Base-by-base conservation (phyloP, 2,888 invertebrate species). In the Drosophila nr. medialis region DNA sequence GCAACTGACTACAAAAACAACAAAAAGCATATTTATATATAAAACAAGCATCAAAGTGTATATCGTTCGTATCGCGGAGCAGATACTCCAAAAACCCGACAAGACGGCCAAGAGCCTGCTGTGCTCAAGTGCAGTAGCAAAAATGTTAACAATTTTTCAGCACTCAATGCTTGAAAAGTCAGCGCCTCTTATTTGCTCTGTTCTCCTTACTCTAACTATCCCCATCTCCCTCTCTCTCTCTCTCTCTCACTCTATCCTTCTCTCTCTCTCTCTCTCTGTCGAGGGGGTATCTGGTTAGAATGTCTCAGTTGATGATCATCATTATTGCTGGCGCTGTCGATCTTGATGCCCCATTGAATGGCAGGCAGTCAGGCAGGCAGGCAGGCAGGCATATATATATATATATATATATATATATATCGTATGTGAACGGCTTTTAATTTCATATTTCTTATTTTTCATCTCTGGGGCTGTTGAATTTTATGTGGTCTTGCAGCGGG, bases 141-240 rank as follows among this genome's bases (percentile, higher is more conserved):
- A 86, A 86, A 86, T 89, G 81, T 87, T 83, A 87, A 87, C 84
- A 86, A 87, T 89, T 87, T 88, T 86, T 85, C 77, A 86, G 86
- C 81, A 83, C 84, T 84, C 81, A 79, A 83, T 80, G 83, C 83
- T 82, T 77, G 71, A 86, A 77, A 80, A 86, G 82, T 87, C 89
- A 89, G 84, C 89, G 86, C 86, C 86, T 89, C 71, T 69, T 73
- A 62, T 72, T 65, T 53, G 49, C 49, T 55, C 38, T 64, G 48
- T 13, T 42, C 51, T 36, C 48, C 11, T 45, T 45, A 45, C 45
- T 24, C 45, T 8, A 45, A 7, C 21, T 6, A 2, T 45, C 6
- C 21, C 21, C 45, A 24, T 24, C n/a, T 4, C 30, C 10, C 18
- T 2, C 42, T 7, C 30, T 2, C 21, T 0, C 27, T 15, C 4